Conservation (phyloP, 2,888 invertebrate species). For the Celastrina argiolus region DNA sequence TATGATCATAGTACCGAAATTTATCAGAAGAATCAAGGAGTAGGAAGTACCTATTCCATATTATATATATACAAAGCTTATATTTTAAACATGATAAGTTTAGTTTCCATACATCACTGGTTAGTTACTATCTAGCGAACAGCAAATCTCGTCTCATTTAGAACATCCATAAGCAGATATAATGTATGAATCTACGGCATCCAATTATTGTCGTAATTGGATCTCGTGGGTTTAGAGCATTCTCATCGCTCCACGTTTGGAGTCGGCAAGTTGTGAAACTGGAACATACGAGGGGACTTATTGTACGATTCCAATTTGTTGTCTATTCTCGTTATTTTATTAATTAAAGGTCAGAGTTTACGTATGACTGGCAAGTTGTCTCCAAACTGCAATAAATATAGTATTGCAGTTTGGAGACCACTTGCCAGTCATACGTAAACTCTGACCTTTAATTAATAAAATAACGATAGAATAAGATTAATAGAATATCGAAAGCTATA, state of each 20-base stretch:
- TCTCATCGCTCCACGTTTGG: not conserved
- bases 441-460: not conserved
- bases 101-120: no score
- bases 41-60: no score
- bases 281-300: not conserved
- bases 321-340: not conserved
- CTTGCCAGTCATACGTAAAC: not conserved
- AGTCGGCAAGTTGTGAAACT: not conserved
- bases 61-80: no score
- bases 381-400: no score
- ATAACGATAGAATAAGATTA: no score
- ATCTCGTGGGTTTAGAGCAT: not conserved
- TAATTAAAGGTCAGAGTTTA: not conserved
- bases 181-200: not conserved
- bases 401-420: not conserved
- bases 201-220: constrained; percentile 9
- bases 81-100: no score
- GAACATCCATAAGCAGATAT: not conserved
- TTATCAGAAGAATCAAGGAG: no score
- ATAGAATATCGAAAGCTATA: no score
- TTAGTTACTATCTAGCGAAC: no score
- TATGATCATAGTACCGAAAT: no score
- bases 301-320: not conserved
- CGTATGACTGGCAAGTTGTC: not conserved
- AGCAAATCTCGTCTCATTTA: not conserved